Evolutionary conservation across 2,113 vertebrate genomes (phyloP), one percentile per base, ranked within the genome.

Genomic region (Aphyosemion australe): DNA sequence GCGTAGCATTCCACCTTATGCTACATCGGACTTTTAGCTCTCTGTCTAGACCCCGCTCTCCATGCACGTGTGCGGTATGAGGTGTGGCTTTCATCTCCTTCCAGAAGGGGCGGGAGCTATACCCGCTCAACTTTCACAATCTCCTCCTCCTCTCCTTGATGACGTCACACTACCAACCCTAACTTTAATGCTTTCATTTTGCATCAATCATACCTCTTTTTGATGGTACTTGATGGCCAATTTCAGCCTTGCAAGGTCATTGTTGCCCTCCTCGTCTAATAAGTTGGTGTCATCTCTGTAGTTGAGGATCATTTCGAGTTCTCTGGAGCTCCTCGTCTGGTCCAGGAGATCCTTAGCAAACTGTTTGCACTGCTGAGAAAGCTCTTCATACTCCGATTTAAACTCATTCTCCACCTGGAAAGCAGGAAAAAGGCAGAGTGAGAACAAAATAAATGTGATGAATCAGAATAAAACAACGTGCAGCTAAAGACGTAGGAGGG

Each of bases 251-350:
- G 97, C 96, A 16, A 99, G 93, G 80, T 99, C 96, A 45, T 94
- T 96, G 79, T 93, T 94, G 68, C 80, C 93, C 77, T 97, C 95
- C 61, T 97, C 96, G 72, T 97, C 96, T 83, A 99, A 84, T 53
- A 94, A 83, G 71, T 93, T 95, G 51, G 90, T 91, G 82, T 98
- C 95, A 14, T 99, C 97, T 72, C 92, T 93, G 87, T 96, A 98
- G 90, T 99, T 99, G 58, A 99, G 96, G 87, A 99, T 96, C 92
- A 98, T 95, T 92, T 99, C 96, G 78, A 99, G 93, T 87, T 99
- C 97, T 70, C 96, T 93, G 71, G 97, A 99, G 89, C 97, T 99
- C 47, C 97, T 91, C 1, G 97, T 99, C 91, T 99, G 97, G 87
- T 99, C 97, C 85, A 99, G 84, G 2, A 99, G 94, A 89, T 99